Base-by-base conservation (phyloP, 2,113 vertebrate genomes). In the Arizona elegans region DNA sequence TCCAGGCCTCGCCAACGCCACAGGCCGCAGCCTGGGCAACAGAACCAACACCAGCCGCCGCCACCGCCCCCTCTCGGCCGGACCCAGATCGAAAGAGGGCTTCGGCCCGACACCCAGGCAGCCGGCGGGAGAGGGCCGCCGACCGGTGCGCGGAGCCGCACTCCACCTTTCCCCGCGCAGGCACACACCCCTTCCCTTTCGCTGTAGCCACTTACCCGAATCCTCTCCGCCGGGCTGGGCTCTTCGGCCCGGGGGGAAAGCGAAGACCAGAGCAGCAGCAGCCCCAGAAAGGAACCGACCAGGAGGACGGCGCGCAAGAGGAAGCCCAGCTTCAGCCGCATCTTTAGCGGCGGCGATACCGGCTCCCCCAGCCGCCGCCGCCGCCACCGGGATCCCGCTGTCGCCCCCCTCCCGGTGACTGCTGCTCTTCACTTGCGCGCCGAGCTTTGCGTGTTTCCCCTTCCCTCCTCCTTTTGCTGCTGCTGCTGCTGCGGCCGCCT, bases 241-340 rank as follows among this genome's bases (percentile, higher is more conserved):
- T 97, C 97, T 70, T 98, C 98, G 52, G 92, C 96, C 89, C 97
- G 97, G 11, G 98, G 98, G 23, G 98, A 97, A 56, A 99, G 96
- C 23, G 98, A 98, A 1, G 98, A 98, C 99, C 99, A 99, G 92
- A 99, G 98, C 90, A 99, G 95, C 93, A 99, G 94, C 50, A 99
- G 94, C 70, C 98, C 98, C 91, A 99, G 97, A 95, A 99, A 98
- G 89, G 98, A 98, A 87, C 98, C 98, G 88, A 98, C 94, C 85
- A 98, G 96, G 88, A 99, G 96, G 94, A 98, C 91, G 96, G 98
- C 98, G 95, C 99, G 98, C 62, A 99, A 95, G 93, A 99, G 93
- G 95, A 99, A 98, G 62, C 99, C 98, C 19, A 98, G 95, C 97
- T 98, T 99, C 91, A 99, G 96, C 97, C 98, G 98, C 99, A 99